A percentile compares a stretch with the other conserved stretches of the same genome.
phyloP scores from a whole-genome alignment of 1,140 invertebrate genomes.

The Oscheius sp. region DNA sequence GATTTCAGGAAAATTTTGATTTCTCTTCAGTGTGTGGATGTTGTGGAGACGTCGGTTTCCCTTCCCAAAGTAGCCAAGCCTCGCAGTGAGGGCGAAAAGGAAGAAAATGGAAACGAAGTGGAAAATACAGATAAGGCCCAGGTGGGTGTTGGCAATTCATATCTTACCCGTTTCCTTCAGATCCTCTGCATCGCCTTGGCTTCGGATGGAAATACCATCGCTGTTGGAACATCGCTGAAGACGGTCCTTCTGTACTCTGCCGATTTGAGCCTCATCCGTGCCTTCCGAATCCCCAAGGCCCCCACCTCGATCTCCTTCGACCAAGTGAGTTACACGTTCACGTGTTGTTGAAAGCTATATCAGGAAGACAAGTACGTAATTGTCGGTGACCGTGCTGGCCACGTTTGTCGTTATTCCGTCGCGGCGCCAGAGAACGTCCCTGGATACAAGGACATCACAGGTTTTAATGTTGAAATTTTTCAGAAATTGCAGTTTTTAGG shows the following conservation, averaged over 20 bases:
- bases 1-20: too few relatives aligned
- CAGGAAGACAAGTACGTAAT: constrained; percentile 15
- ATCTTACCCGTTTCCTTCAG: too few relatives aligned
- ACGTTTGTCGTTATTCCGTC: constrained; percentile 22
- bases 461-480: constrained; percentile 16
- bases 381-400: constrained; percentile 19
- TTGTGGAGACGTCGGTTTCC: too few relatives aligned
- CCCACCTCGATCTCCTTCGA: constrained; percentile 24
- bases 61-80: too few relatives aligned
- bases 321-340: not conserved
- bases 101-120: too few relatives aligned
- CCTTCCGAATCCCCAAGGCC: constrained; percentile 21
- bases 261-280: not conserved
- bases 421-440: too few relatives aligned
- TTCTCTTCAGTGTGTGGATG: too few relatives aligned
- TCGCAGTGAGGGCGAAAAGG: too few relatives aligned
- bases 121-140: too few relatives aligned
- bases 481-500: not conserved
- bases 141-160: too few relatives aligned
- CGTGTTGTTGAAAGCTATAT: not conserved
- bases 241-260: not conserved
- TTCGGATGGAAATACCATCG: too few relatives aligned
- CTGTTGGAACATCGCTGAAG: not conserved
- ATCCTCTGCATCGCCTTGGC: too few relatives aligned
- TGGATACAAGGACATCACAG: not conserved